Evolutionary conservation across 2,797 vertebrate genomes (phyloP).

Genomic region (Sciurus vulgaris): DNA sequence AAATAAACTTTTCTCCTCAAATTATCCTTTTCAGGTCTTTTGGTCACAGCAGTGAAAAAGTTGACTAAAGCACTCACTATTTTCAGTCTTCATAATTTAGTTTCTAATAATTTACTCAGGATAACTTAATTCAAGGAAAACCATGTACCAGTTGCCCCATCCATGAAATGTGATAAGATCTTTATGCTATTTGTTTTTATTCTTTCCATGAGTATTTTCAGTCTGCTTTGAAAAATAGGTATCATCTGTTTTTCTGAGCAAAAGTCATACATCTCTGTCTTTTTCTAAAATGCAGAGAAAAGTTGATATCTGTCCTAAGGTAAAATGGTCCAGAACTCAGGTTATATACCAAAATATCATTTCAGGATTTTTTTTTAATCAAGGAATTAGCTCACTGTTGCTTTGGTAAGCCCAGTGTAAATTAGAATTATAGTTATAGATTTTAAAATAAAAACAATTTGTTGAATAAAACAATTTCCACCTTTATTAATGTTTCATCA

Average conservation of each 20-base stretch:
- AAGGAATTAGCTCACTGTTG: neutral
- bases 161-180: neutral
- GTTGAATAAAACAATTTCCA: neutral
- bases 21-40: no score
- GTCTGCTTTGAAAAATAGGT: neutral
- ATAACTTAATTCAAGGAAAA: neutral
- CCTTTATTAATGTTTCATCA: neutral
- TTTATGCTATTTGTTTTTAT: neutral
- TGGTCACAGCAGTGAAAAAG: no score
- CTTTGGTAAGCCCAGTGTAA: neutral
- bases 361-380: neutral
- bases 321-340: neutral
- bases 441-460: neutral
- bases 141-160: neutral
- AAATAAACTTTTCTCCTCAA: no score
- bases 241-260: neutral
- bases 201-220: neutral
- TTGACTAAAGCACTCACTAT: no score
- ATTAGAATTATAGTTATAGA: neutral
- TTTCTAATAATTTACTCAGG: neutral
- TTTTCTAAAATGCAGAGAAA: neutral
- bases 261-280: neutral
- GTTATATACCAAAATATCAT: neutral
- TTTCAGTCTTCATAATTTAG: neutral
- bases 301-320: neutral